Evolutionary conservation across 2,113 vertebrate species (phyloP), one percentile per base, ranked within the genome.

Genomic region (Collichthys lucidus): DNA sequence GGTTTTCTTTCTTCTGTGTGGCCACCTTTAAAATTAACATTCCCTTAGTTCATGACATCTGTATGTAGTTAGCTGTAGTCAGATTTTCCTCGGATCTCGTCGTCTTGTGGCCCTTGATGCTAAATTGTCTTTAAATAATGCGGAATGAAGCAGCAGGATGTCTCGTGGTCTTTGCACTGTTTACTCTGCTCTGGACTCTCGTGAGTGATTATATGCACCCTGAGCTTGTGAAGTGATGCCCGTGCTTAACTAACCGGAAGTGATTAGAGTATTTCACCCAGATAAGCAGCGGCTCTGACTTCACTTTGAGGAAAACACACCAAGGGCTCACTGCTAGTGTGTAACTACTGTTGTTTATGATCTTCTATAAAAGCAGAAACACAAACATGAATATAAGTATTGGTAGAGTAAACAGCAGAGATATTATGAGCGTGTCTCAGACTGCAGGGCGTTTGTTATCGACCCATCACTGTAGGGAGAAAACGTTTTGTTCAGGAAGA

Each of bases 201-300:
- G 60, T 60, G 44, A 40, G 49, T 64, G 19, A 42, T 46, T 70
- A 44, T 63, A 57, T 65, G 42, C 65, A 52, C 19, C 9, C 46
- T 68, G 67, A 78, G 62, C 57, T 66, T 53, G 63, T 79, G 52
- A 61, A 77, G 73, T 40, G 35, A 73, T 50, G 46, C 75, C 47
- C 12, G 11, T 55, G 60, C 64, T 81, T 73, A 87, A 86, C 77
- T 79, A 69, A 78, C 60, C 68, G 60, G 74, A 83, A 80, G 57
- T 76, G 69, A 82, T 86, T 69, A 52, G 53, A 74, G 70, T 79
- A 79, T 75, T 86, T 71, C 74, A 44, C 71, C 26, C 55, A 71
- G 76, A 79, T 78, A 47, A 66, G 75, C 63, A 62, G 44, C 20
- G n/a, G 46, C 29, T 62, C 20, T 68, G 20, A 24, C 26, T 29